These are phyloP conservation scores for Ormyrus rosae DNA, from an alignment of 2,888 invertebrate species.

Conservation along the genomic window DNA sequence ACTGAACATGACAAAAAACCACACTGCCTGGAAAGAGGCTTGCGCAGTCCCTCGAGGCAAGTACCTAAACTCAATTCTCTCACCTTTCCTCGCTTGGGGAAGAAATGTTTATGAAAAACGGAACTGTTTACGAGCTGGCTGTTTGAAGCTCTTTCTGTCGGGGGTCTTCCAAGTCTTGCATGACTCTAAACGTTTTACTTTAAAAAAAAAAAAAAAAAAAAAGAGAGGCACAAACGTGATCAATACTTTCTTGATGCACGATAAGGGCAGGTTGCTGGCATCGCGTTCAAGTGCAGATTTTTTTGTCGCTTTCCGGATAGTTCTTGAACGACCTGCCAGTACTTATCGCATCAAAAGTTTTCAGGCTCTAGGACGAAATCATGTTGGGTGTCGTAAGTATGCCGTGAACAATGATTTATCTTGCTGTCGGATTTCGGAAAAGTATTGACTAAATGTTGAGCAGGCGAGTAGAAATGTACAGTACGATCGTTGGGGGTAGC, in stretches of 20 bases:
- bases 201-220: background rate
- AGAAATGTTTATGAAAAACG: constrained; percentile 7
- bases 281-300: constrained; percentile 1
- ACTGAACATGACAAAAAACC: constrained; percentile 76
- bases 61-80: constrained; percentile 73
- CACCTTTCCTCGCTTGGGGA: constrained; percentile 62
- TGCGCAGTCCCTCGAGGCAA: constrained; percentile 75
- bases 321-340: constrained; percentile 36
- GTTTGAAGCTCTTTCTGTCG: constrained; percentile 68
- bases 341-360: constrained; percentile 50
- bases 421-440: background rate
- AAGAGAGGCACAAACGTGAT: constrained; percentile 23
- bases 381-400: constrained; percentile 47
- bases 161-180: constrained; percentile 34
- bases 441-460: constrained; percentile 6
- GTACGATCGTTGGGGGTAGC: background rate
- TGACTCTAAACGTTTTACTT: constrained; percentile 20
- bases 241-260: constrained; percentile 15
- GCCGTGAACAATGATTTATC: background rate
- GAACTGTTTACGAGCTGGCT: constrained; percentile 58
- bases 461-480: constrained; percentile 4
- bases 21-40: constrained; percentile 76
- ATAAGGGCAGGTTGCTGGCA: constrained; percentile 46
- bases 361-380: constrained; percentile 47
- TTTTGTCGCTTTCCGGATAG: constrained; percentile 1